phyloP scores from a whole-genome alignment of 2,888 invertebrate genomes.

The Elegia similella region DNA sequence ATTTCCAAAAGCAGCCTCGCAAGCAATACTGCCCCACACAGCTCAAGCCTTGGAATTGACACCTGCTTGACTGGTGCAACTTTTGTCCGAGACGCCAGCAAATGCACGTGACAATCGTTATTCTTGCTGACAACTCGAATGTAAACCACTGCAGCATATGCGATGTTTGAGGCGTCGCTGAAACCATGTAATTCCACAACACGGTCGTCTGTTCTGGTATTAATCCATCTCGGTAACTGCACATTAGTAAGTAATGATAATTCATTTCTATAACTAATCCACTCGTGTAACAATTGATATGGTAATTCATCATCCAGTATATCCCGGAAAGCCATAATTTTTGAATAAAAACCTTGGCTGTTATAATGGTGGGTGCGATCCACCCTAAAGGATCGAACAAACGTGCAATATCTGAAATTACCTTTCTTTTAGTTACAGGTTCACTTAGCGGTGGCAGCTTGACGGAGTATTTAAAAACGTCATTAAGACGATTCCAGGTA shows the following conservation, averaged over 20 bases:
- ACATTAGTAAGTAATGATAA: constrained; percentile 15
- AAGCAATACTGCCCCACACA: no score
- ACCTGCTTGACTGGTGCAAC: no score
- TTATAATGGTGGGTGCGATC: constrained; percentile 33
- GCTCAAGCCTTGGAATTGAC: no score
- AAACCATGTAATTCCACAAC: constrained; percentile 27
- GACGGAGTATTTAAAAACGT: constrained; percentile 33
- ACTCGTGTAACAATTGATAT: constrained; percentile 25
- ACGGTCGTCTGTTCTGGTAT: constrained; percentile 20
- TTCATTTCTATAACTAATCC: constrained; percentile 24
- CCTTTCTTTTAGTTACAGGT: constrained; percentile 37
- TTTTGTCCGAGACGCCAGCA: no score
- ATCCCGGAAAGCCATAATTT: no score
- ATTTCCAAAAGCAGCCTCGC: no score
- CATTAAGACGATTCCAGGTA: constrained; percentile 32
- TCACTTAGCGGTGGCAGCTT: constrained; percentile 21
- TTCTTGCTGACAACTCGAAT: constrained; percentile 10
- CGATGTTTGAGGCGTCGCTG: constrained; percentile 25
- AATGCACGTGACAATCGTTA: not conserved
- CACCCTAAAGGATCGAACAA: constrained; percentile 42
- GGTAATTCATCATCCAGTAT: constrained; percentile 32
- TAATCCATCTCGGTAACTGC: no score
- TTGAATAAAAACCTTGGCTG: constrained; percentile 34
- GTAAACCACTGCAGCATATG: constrained; percentile 25
- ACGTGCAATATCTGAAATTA: constrained; percentile 35